A percentile compares a stretch with the other conserved stretches of the same genome.
phyloP scores from a whole-genome alignment of 2,888 invertebrate species.

The Caenorhabditis sp. region DNA sequence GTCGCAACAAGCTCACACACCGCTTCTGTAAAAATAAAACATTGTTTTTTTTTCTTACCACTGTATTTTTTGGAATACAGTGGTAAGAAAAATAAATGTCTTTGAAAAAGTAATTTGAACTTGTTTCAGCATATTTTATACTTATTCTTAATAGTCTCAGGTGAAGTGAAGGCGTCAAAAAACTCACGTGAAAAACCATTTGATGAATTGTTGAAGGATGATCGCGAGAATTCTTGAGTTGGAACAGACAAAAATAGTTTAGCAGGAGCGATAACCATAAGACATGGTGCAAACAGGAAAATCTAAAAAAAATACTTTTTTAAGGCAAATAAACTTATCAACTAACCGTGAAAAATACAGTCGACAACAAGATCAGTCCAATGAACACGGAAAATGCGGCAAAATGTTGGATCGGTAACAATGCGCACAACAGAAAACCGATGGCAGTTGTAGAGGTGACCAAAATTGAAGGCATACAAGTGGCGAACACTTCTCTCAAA shows the following conservation, averaged over 20 bases:
- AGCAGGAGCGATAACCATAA: conserved; percentile 25
- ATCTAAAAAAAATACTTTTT: conserved; percentile 18
- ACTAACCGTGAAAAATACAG: conserved; percentile 41
- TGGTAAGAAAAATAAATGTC: too few species aligned
- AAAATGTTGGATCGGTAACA: conserved; percentile 40
- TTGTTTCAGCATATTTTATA: too few species aligned
- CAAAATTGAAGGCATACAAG: conserved; percentile 44
- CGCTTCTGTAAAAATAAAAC: background rate
- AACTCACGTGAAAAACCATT: background rate
- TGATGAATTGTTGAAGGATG: background rate
- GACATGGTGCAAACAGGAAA: conserved; percentile 40
- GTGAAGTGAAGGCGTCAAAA: too few species aligned
- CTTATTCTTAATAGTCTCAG: too few species aligned
- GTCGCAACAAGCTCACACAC: background rate
- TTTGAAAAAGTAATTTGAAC: too few species aligned
- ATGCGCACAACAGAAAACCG: conserved; percentile 31
- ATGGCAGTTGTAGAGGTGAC: conserved; percentile 35
- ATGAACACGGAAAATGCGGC: conserved; percentile 44
- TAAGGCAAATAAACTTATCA: background rate
- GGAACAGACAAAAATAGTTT: background rate
- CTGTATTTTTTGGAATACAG: too few species aligned
- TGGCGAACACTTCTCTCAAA: conserved; percentile 39
- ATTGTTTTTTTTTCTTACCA: background rate
- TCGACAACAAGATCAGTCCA: conserved; percentile 24
- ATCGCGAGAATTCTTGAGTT: background rate